These are phyloP conservation scores for Rhineura floridana DNA, from an alignment of 2,113 vertebrate genomes.

Conservation along the genomic window DNA sequence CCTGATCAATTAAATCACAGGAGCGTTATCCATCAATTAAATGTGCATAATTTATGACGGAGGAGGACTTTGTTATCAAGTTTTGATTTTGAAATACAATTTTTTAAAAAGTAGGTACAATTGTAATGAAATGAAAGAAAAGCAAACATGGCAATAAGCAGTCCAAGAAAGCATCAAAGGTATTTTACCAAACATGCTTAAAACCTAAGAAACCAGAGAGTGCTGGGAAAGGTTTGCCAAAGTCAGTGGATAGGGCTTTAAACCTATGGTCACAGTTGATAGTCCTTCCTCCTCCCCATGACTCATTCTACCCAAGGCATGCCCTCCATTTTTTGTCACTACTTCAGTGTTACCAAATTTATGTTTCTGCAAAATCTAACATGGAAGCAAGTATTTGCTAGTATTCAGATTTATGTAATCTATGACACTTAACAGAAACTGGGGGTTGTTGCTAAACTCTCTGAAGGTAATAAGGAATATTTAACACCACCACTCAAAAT, in stretches of 20 bases:
- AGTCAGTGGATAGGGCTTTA: too few species aligned
- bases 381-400: not conserved
- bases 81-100: not conserved
- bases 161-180: not conserved
- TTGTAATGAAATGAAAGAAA: not conserved
- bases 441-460: too few species aligned
- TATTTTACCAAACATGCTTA: not conserved
- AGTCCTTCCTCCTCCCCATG: not conserved
- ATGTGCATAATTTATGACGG: too few species aligned
- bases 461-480: too few species aligned
- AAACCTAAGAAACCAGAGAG: not conserved
- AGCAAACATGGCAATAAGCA: not conserved
- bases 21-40: too few species aligned
- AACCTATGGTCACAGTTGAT: not conserved
- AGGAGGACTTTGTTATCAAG: not conserved
- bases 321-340: not conserved
- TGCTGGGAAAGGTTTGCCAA: not conserved
- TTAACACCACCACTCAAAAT: not conserved
- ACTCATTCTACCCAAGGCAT: not conserved
- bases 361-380: not conserved
- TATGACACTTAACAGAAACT: not conserved
- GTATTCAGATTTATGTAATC: not conserved
- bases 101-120: not conserved
- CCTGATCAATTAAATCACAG: not conserved
- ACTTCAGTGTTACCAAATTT: not conserved